These are phyloP conservation scores for Spea bombifrons DNA, from an alignment of 2,113 vertebrate species.

Conservation along the genomic window DNA sequence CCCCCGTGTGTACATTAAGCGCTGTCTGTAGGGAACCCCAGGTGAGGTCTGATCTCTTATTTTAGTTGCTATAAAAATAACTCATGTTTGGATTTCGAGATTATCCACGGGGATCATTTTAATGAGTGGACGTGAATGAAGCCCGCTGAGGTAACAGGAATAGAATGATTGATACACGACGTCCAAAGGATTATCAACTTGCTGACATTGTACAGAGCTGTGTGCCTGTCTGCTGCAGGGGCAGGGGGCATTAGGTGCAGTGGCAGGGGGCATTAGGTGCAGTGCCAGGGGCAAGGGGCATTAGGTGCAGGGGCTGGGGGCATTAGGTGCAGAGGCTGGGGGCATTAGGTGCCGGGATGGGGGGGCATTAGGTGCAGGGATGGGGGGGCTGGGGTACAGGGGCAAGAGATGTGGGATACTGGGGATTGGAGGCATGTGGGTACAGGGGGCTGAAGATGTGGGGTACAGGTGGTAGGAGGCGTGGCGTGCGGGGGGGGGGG, in stretches of 20 bases:
- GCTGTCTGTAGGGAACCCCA: not conserved
- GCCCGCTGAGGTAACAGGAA: not conserved
- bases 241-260: not conserved
- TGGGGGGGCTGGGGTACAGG: no score
- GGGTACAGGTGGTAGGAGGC: no score
- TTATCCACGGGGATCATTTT: not conserved
- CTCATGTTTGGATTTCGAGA: not conserved
- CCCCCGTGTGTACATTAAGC: not conserved
- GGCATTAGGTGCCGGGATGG: no score
- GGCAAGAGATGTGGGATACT: no score
- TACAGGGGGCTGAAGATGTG: no score
- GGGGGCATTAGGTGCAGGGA: no score
- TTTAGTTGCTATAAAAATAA: not conserved
- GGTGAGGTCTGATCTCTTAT: not conserved
- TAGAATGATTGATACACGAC: not conserved
- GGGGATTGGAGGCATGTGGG: no score
- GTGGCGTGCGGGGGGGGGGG: no score
- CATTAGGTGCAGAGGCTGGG: no score
- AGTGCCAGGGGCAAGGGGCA: no score
- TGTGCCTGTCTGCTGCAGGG: not conserved
- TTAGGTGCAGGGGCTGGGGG: no score
- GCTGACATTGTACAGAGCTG: not conserved
- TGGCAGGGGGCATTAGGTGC: not conserved
- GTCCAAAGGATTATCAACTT: not conserved
- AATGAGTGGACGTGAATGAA: not conserved